These are phyloP conservation scores for Ctenomys sociabilis DNA, from an alignment of 2,113 vertebrate species.

Conservation along the genomic window DNA sequence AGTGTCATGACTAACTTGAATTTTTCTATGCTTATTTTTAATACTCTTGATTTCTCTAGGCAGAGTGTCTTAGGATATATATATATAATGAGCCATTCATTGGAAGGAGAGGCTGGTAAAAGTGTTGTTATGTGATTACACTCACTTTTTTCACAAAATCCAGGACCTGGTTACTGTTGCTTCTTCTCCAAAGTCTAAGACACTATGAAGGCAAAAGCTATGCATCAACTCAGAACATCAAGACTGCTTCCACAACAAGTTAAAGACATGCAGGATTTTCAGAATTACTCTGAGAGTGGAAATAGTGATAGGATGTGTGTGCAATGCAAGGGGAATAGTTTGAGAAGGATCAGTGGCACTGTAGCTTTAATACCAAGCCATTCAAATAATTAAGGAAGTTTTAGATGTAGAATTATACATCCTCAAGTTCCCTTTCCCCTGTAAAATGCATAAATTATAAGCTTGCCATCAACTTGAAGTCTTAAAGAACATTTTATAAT, in stretches of 20 bases:
- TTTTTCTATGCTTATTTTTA: not conserved
- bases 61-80: not conserved
- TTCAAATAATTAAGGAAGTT: not conserved
- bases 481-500: not conserved
- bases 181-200: not conserved
- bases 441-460: not conserved
- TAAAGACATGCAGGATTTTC: not conserved
- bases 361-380: not conserved
- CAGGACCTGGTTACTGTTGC: not conserved
- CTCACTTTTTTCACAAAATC: not conserved
- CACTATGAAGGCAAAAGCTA: not conserved
- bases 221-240: not conserved
- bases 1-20: not conserved
- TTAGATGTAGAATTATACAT: not conserved
- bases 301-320: not conserved
- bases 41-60: not conserved
- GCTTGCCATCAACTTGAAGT: not conserved
- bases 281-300: not conserved
- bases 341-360: not conserved
- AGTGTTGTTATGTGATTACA: not conserved
- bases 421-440: not conserved
- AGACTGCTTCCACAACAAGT: not conserved
- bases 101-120: not conserved
- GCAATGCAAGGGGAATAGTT: not conserved
- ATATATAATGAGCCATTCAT: not conserved